These are phyloP conservation scores for Sakesphorus luctuosus DNA, from an alignment of 2,113 vertebrate species.

Conservation along the genomic window DNA sequence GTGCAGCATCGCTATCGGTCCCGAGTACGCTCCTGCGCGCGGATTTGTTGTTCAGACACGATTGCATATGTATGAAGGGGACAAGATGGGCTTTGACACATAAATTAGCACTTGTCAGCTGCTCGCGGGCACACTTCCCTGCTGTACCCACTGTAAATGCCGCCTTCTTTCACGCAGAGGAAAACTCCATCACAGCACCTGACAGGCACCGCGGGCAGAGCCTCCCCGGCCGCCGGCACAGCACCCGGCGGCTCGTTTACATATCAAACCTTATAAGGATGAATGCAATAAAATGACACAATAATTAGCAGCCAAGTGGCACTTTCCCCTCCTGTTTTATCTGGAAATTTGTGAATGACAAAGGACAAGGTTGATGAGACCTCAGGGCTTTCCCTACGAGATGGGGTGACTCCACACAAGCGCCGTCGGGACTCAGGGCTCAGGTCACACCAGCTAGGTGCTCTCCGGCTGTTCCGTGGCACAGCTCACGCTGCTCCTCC, in stretches of 20 bases:
- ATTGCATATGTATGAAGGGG: constrained; percentile 70
- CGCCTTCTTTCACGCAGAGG: constrained; percentile 12
- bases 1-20: background rate
- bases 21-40: background rate
- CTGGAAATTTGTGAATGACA: constrained; percentile 17
- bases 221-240: background rate
- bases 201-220: constrained; percentile 13
- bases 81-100: constrained; percentile 73
- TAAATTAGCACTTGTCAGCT: constrained; percentile 74
- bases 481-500: background rate
- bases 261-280: background rate
- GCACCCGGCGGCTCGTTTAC: background rate
- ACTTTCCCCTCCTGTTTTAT: background rate
- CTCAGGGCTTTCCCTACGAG: background rate
- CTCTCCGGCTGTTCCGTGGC: background rate
- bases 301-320: constrained; percentile 34
- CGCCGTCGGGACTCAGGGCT: background rate
- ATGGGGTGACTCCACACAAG: background rate
- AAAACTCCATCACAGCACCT: background rate
- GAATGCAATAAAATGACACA: constrained; percentile 17
- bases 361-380: background rate
- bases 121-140: constrained; percentile 56
- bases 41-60: constrained; percentile 25
- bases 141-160: constrained; percentile 50
- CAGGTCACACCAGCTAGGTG: background rate